Base-by-base conservation (phyloP, 2,888 invertebrate genomes). In the Chaitophorus viminalis region DNA sequence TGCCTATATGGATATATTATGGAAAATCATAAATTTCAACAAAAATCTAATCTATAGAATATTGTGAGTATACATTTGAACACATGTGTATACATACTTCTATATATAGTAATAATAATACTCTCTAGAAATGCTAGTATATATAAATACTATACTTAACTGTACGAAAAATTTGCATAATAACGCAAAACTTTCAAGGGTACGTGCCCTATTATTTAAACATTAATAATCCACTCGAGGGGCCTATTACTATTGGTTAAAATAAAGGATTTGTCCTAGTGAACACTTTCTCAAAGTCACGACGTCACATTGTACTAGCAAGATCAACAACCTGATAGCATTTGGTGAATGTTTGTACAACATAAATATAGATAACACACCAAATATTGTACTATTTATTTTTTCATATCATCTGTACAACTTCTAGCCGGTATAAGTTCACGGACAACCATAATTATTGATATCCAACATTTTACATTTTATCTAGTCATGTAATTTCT, bases 11-110 rank as follows among this genome's bases (percentile, higher is more conserved):
- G 18, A 76, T 76, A 77, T 33, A 68, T n/a, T n/a, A n/a, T n/a
- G 18, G 33, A 85, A 36, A 76, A 33, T 21, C 68, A 85, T 31
- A 68, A 52, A 68, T 77, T 25, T 52, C 25, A 39, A 77, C 29
- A 5, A 36, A 54, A 33, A 54, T 54, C 31, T 11, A 9, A 77
- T 54, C 46, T 54, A 54, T 52, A 52, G 52, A 11, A 52, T 3
- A 77, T 3, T 52, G 76, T 8, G 29, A 6, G 29, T 68, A 68
- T 8, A 25, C 9, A n/a, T 68, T 9, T 8, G 65, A n/a, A 65
- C n/a, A 65, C n/a, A 65, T 9, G 1, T 65, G 65, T 9, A 6
- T 65, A 29, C n/a, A 29, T 68, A 25, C 60, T 46, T 14, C 39
- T 3, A 39, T 11, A n/a, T 5, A 36, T 36, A 52, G 11, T 25